phyloP scores from a whole-genome alignment of 2,888 invertebrate genomes.

The Pollenia angustigena region DNA sequence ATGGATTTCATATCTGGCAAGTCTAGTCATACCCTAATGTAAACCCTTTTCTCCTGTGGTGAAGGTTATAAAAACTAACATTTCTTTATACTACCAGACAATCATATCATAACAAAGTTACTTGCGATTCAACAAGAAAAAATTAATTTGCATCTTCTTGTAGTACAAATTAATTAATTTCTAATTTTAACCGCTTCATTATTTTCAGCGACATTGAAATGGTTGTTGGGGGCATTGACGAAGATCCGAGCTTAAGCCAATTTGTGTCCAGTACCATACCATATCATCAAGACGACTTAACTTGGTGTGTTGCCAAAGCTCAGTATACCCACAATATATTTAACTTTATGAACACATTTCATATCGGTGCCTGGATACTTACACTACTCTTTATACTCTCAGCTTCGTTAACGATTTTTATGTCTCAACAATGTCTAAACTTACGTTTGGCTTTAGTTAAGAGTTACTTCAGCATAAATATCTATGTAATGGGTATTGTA shows the following conservation, averaged over 20 bases:
- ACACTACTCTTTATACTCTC: conserved; percentile 75
- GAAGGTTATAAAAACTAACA: too few relatives aligned
- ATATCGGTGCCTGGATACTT: conserved; percentile 75
- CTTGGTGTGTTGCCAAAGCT: conserved; percentile 83
- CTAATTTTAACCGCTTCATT: not conserved
- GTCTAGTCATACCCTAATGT: too few relatives aligned
- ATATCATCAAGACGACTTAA: conserved; percentile 83
- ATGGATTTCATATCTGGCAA: too few relatives aligned
- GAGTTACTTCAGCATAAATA: conserved; percentile 73
- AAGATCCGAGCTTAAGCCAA: conserved; percentile 82
- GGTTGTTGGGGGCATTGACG: conserved; percentile 82
- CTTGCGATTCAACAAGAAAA: too few relatives aligned
- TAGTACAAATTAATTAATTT: too few relatives aligned
- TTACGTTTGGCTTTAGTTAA: conserved; percentile 59
- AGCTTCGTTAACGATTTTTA: conserved; percentile 75
- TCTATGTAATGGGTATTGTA: conserved; percentile 77
- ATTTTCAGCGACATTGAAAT: conserved; percentile 80
- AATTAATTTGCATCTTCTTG: too few relatives aligned
- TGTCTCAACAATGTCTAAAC: conserved; percentile 73
- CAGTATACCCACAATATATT: conserved; percentile 78
- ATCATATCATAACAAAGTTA: too few relatives aligned
- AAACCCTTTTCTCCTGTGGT: too few relatives aligned
- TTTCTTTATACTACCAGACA: too few relatives aligned
- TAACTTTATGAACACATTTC: conserved; percentile 80
- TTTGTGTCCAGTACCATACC: conserved; percentile 81